These are phyloP conservation scores for Tachystola acroxantha DNA, from an alignment of 2,888 invertebrate genomes.

Conservation along the genomic window DNA sequence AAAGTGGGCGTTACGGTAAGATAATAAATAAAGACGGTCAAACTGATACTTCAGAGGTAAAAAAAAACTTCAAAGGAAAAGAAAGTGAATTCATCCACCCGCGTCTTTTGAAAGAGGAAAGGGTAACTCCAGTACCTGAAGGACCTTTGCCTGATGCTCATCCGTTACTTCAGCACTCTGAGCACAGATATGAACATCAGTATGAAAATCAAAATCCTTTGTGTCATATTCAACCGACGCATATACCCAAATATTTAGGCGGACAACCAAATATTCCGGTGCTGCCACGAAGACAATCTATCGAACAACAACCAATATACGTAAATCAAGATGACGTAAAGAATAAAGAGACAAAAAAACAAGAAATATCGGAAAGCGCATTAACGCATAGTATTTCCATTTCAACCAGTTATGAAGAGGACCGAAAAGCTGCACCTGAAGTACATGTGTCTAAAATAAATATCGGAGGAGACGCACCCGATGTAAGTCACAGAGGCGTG, in stretches of 20 bases:
- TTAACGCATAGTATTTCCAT: slow-evolving; percentile 66
- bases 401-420: slow-evolving; percentile 58
- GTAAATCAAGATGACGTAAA: slow-evolving; percentile 68
- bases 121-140: slow-evolving; percentile 68
- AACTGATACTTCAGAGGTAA: slow-evolving; percentile 59
- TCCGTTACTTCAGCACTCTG: slow-evolving; percentile 87
- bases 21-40: slow-evolving; percentile 59
- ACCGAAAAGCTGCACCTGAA: slow-evolving; percentile 58
- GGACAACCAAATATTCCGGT: slow-evolving; percentile 69
- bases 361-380: slow-evolving; percentile 61
- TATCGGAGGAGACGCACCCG: slow-evolving; percentile 56
- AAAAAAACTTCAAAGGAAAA: slow-evolving; percentile 78
- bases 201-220: slow-evolving; percentile 75
- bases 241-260: slow-evolving; percentile 80
- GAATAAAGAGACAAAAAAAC: slow-evolving; percentile 34
- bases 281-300: slow-evolving; percentile 43
- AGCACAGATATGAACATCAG: slow-evolving; percentile 84
- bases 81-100: slow-evolving; percentile 75
- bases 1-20: slow-evolving; percentile 59
- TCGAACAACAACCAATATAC: slow-evolving; percentile 66
- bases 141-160: slow-evolving; percentile 74
- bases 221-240: slow-evolving; percentile 76
- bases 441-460: slow-evolving; percentile 78
- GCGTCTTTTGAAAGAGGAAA: slow-evolving; percentile 66
- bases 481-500: slow-evolving; percentile 35